Base-by-base conservation (phyloP, 2,888 invertebrate species). In the Caprella mutica region DNA sequence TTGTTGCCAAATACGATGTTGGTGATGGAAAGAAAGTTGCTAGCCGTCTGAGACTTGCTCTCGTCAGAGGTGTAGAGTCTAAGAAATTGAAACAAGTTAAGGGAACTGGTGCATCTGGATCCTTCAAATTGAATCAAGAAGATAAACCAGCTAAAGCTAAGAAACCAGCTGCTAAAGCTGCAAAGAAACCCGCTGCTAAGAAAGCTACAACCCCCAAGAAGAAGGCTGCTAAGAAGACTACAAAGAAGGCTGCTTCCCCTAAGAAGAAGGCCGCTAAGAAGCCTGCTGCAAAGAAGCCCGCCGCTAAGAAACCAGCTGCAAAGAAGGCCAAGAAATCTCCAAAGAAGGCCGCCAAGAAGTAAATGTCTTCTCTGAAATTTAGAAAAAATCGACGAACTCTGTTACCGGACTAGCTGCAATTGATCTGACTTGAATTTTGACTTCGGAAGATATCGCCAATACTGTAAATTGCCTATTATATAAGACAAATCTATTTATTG, bases 1-100 rank as follows among this genome's bases (percentile, higher is more conserved):
- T 67, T 30, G 51, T 66, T 30, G 63, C 66, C 30, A 65, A 72
- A 69, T 74, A 70, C 71, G 71, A 71, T 40, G 71, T 76, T 54
- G 48, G 48, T 24, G 72, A 74, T 56, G 67, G 67, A 43, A 67
- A 67, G 58, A 42, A 54, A 21, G 67, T 70, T 58, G 71, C 71
- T 61, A 66, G 68, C 29, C 73, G 71, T 55, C 66, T 74, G 65
- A 73, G 73, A 67, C 57, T 65, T 50, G 72, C 74, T 9, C 67
- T 74, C 53, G 69, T 69, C 39, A 68, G 70, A n/a, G 72, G 72
- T 12, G 71, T 73, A 1, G 67, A 68, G 55, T 69, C 69, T 44
- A 71, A 70, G 5, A 62, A 66, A 8, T 65, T 74, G 55, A 72
- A 72, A 62, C 73, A 74, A 63, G 64, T 67, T 35, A 68, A 68